phyloP scores from a whole-genome alignment of 1,140 invertebrate genomes.

The Drosophila rhopaloa region DNA sequence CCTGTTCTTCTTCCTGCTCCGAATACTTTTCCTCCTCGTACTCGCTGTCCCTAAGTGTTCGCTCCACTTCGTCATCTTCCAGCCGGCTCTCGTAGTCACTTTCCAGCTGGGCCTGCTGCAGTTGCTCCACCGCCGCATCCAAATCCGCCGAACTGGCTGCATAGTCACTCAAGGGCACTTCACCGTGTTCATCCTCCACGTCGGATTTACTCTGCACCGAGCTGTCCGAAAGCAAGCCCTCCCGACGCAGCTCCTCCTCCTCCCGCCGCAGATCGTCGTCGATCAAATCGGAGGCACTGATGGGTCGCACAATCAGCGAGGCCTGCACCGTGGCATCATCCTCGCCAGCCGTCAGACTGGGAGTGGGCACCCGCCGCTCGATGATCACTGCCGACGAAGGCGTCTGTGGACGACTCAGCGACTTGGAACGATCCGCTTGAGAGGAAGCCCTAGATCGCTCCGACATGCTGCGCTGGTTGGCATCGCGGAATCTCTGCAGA shows the following conservation, averaged over 20 bases:
- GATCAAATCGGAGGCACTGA: conserved; percentile 79
- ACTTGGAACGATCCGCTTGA: conserved; percentile 85
- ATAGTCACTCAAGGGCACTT: conserved; percentile 65
- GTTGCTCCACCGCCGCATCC: conserved; percentile 67
- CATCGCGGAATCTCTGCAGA: conserved; percentile 84
- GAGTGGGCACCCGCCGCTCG: conserved; percentile 86
- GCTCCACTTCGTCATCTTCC: conserved; percentile 75
- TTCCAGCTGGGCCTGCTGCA: conserved; percentile 62
- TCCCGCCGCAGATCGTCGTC: conserved; percentile 70
- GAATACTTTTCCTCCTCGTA: conserved; percentile 64
- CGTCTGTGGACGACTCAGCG: conserved; percentile 86
- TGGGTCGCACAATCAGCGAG: conserved; percentile 86
- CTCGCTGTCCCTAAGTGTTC: conserved; percentile 66
- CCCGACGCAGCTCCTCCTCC: conserved; percentile 73
- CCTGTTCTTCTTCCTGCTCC: conserved; percentile 46
- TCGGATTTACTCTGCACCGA: conserved; percentile 85
- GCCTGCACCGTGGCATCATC: conserved; percentile 86
- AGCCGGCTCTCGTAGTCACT: conserved; percentile 72
- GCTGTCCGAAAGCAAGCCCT: conserved; percentile 81
- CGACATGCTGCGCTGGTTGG: conserved; percentile 86
- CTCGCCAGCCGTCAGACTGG: conserved; percentile 84
- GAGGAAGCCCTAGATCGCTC: conserved; percentile 86
- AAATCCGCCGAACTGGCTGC: conserved; percentile 69
- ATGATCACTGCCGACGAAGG: conserved; percentile 87
- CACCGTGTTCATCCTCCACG: conserved; percentile 67